A percentile compares a stretch with the other conserved stretches of the same genome.
phyloP scores from a whole-genome alignment of 1,140 invertebrate genomes.

The Philopotamus ludificatus region DNA sequence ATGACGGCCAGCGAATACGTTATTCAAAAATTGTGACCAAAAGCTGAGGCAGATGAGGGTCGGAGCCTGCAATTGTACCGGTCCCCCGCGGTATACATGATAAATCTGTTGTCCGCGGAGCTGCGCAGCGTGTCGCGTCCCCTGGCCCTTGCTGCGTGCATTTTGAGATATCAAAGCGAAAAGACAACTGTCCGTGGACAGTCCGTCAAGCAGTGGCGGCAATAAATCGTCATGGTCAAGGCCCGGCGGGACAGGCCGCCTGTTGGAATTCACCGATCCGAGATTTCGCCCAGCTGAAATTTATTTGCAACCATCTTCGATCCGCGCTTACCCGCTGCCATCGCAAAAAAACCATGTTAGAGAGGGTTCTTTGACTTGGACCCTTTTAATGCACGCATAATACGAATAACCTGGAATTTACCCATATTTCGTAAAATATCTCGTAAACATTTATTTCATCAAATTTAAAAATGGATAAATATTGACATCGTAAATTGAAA shows the following conservation, averaged over 20 bases:
- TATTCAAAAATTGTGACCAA: too few species aligned
- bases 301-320: neutral
- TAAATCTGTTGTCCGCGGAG: neutral
- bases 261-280: slow-evolving; percentile 20
- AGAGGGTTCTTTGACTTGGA: too few species aligned
- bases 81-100: neutral
- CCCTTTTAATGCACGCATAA: too few species aligned
- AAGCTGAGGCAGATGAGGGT: too few species aligned
- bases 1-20: too few species aligned
- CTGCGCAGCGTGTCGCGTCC: neutral
- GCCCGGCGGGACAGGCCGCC: slow-evolving; percentile 11
- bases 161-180: slow-evolving; percentile 29
- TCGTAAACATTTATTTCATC: too few species aligned
- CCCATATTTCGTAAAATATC: too few species aligned
- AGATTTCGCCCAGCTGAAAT: slow-evolving; percentile 9
- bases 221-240: slow-evolving; percentile 34
- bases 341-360: too few species aligned
- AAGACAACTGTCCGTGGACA: slow-evolving; percentile 35
- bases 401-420: too few species aligned
- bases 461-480: too few species aligned
- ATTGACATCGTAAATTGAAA: too few species aligned
- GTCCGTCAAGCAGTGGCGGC: slow-evolving; percentile 29
- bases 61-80: neutral
- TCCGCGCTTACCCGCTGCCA: neutral
- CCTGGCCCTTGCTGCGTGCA: neutral